These are phyloP conservation scores for Nephrotoma guestfalica DNA, from an alignment of 2,888 invertebrate species.

Conservation along the genomic window DNA sequence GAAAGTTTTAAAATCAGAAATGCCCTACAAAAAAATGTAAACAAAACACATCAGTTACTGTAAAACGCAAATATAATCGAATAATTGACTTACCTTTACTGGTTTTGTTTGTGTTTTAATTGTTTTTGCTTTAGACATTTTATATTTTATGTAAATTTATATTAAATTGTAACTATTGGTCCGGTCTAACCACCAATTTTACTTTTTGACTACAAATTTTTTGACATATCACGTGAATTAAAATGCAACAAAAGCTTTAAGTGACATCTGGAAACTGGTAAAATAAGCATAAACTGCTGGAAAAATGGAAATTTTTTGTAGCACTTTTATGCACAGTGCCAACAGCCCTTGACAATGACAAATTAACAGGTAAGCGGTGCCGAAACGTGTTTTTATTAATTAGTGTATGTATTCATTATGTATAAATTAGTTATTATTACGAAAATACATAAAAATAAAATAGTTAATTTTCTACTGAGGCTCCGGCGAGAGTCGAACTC, in stretches of 20 bases:
- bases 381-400: too few relatives aligned
- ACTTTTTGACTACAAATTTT: not conserved
- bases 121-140: not conserved
- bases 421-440: too few relatives aligned
- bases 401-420: too few relatives aligned
- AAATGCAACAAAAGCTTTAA: not conserved
- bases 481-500: conserved; percentile 60
- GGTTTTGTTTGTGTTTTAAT: not conserved
- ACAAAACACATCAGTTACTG: not conserved
- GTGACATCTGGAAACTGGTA: not conserved
- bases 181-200: not conserved
- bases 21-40: conserved; percentile 19
- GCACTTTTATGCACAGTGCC: not conserved
- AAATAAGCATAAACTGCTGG: not conserved
- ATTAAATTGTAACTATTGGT: not conserved
- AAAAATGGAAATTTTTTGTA: not conserved
- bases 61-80: not conserved
- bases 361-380: too few relatives aligned
- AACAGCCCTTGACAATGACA: too few relatives aligned
- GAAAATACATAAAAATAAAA: conserved; percentile 8
- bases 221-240: not conserved
- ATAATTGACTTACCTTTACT: not conserved
- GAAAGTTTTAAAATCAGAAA: conserved; percentile 54
- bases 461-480: conserved; percentile 25
- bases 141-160: not conserved